Percentiles rank a stretch among this genome's conserved stretches.
Conservation (phyloP, 2,797 vertebrate species). For the Calcarius lapponicus region DNA sequence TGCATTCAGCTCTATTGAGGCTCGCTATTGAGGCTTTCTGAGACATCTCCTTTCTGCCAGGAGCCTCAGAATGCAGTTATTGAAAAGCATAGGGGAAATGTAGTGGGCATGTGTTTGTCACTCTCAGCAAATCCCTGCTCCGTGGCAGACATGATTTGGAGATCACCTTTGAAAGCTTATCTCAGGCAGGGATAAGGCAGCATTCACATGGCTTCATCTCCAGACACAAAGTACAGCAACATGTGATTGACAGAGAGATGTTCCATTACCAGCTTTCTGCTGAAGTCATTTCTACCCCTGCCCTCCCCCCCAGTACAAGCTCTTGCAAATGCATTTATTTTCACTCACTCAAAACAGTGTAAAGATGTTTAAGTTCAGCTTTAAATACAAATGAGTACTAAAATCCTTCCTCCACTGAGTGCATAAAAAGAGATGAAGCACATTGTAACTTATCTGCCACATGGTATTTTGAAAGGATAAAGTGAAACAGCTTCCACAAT, state of each 20-base stretch:
- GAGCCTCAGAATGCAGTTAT: background rate
- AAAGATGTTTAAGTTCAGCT: background rate
- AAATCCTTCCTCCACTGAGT: background rate
- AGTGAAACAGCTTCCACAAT: background rate
- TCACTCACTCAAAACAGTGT: background rate
- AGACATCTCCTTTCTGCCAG: background rate
- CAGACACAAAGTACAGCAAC: constrained; percentile 47
- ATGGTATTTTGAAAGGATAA: background rate
- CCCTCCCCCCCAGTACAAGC: background rate
- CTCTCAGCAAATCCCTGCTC: constrained; percentile 62
- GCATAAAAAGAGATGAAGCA: background rate
- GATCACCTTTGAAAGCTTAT: constrained; percentile 73
- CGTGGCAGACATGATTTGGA: constrained; percentile 61
- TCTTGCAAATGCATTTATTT: background rate
- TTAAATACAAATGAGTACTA: background rate
- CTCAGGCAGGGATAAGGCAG: constrained; percentile 61
- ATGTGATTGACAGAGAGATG: constrained; percentile 41
- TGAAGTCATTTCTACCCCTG: background rate
- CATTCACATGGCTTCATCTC: constrained; percentile 50
- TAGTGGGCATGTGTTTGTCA: constrained; percentile 51
- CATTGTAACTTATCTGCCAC: background rate
- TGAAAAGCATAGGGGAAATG: constrained; percentile 51
- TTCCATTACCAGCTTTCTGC: background rate
- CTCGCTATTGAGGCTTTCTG: background rate
- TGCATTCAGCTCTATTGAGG: constrained; percentile 1